Evolutionary conservation across 1,140 invertebrate genomes (phyloP).

Genomic region (Aradophagus sp.): DNA sequence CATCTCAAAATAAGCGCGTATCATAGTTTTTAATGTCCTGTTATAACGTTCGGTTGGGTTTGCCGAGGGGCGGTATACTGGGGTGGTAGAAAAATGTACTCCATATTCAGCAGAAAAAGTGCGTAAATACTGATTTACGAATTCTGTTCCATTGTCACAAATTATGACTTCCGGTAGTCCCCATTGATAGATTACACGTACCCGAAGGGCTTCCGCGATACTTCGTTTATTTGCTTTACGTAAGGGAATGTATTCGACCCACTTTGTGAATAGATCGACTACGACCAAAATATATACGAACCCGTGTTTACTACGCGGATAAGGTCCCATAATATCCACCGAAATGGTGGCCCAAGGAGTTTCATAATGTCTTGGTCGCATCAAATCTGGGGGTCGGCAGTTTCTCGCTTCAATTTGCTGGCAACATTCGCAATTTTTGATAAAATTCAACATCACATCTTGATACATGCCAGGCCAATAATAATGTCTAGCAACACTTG

Average conservation of each 20-base stretch:
- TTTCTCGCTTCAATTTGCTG: background rate
- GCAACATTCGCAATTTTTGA: constrained; percentile 37
- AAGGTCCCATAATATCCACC: constrained; percentile 1
- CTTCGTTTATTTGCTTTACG: background rate
- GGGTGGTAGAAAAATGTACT: no score
- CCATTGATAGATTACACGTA: background rate
- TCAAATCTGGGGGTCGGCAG: background rate
- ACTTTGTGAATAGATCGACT: background rate
- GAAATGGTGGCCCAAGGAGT: background rate
- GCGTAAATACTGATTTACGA: no score
- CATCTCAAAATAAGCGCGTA: no score
- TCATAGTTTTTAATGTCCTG: no score
- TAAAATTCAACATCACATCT: constrained; percentile 33
- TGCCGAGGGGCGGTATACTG: no score
- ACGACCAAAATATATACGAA: background rate
- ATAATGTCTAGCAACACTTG: background rate
- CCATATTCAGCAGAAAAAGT: no score
- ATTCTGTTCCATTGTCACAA: background rate
- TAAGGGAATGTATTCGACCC: background rate
- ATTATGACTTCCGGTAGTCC: background rate
- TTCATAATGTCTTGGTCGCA: background rate
- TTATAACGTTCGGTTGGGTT: no score
- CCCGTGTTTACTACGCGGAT: background rate
- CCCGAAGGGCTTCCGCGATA: background rate
- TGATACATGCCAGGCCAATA: constrained; percentile 9